Conservation (phyloP, 2,113 vertebrate genomes). For the Myotis lucifugus region DNA sequence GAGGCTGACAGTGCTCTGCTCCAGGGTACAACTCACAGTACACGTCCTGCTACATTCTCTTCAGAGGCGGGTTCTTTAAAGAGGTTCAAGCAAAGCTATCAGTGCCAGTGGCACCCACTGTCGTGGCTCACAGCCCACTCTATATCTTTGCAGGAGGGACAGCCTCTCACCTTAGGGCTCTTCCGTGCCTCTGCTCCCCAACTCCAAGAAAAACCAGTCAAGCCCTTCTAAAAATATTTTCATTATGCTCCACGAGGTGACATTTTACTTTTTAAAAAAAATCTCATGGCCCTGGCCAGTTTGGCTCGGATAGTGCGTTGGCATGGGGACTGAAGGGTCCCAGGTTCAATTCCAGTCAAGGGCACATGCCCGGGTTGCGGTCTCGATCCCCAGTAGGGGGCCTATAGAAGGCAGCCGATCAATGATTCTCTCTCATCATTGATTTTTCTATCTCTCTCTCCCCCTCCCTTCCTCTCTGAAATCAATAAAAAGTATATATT, state of each 20-base stretch:
- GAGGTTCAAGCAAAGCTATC: not conserved
- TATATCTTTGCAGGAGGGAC: not conserved
- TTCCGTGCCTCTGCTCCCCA: not conserved
- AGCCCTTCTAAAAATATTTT: not conserved
- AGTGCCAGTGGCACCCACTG: not conserved
- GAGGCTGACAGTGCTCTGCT: not conserved
- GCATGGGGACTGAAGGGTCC: too few species aligned
- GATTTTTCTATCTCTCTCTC: too few species aligned
- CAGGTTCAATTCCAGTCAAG: too few species aligned
- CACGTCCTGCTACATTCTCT: not conserved
- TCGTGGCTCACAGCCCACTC: not conserved
- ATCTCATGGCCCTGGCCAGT: too few species aligned
- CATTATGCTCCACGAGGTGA: not conserved
- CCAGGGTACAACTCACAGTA: not conserved
- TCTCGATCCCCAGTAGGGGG: too few species aligned
- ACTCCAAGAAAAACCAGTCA: not conserved
- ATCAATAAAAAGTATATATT: not conserved
- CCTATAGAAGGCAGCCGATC: too few species aligned
- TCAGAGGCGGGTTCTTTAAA: not conserved
- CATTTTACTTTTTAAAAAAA: not conserved
- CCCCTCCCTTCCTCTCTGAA: too few species aligned
- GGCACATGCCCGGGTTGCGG: too few species aligned
- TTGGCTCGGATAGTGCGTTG: too few species aligned
- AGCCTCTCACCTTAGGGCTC: not conserved
- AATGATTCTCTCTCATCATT: too few species aligned